Base-by-base conservation (phyloP, 1,140 invertebrate species). In the Tetramorium parvispinum region DNA sequence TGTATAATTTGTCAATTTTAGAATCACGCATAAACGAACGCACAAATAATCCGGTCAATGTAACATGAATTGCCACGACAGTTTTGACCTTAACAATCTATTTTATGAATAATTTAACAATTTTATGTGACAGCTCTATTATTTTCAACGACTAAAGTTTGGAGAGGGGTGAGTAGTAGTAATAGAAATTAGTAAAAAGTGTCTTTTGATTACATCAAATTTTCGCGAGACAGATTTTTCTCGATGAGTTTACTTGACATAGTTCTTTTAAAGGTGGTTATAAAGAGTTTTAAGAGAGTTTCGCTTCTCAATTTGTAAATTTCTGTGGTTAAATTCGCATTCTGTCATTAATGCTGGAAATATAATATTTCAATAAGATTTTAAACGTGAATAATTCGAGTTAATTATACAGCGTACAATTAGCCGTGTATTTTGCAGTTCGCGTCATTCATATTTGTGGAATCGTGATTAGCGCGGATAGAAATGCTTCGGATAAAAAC, bases 71-170 rank as follows among this genome's bases (percentile, higher is more conserved):
- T 10, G 16, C 27, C 8, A 77, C 24, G 24, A 32, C 5, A 46
- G 8, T 24, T 53, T 66, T 2, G 2, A 11, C 2, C 10, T 55
- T 75, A 46, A 63, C 3, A 3, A 61, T 43, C 10, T 43, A 2
- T 24, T 6, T 16, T 13, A n/a, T 21, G 16, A 68, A 46, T 57
- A 46, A 46, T 16, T 73, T 57, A 11, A 21, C 2, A n/a, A 46
- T 71, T 32, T 43, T 18, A 21, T 55, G 24, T 43, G 40, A 13
- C 21, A 46, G 46, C 13, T 24, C 16, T 3, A 21, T 3, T 16
- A 82, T 59, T 43, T 24, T 57, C 40, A 37, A 13, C 24, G 24
- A 46, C 24, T 46, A 55, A 82, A 46, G 43, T 57, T 82, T 71
- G 1, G 59, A 11, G 21, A n/a, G 6, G 10, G 40, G 66, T 71